Conservation (phyloP, 2,797 vertebrate genomes). For the Pipistrellus nathusii region DNA sequence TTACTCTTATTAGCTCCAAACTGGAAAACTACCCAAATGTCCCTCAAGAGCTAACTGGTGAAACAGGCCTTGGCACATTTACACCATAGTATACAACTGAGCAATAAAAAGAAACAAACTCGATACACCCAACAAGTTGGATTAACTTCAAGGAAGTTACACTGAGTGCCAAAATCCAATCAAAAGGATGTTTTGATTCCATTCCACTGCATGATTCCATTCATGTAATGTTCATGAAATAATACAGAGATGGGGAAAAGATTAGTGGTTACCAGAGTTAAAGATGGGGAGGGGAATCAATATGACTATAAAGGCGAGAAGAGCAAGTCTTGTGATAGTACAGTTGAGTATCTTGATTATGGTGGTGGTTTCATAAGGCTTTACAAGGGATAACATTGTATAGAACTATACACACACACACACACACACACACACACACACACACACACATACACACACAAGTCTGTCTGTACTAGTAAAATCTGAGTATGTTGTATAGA, state of each 20-base stretch:
- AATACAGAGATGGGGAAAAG: background rate
- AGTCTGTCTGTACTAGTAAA: background rate
- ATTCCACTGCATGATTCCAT: background rate
- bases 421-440: background rate
- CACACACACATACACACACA: background rate
- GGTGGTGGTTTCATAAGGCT: background rate
- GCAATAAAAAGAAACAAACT: slow-evolving; percentile 25
- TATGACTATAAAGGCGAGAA: background rate
- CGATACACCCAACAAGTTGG: background rate
- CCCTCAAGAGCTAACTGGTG: background rate
- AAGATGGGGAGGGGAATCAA: background rate
- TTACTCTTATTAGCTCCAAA: background rate
- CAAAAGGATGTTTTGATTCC: background rate
- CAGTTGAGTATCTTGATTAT: background rate
- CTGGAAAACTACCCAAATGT: background rate
- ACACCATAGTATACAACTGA: background rate
- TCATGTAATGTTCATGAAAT: background rate
- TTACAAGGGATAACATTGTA: background rate
- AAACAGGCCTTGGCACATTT: background rate
- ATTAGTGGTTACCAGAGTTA: background rate
- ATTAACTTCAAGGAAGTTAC: background rate
- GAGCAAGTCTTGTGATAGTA: background rate
- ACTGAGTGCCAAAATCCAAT: background rate
- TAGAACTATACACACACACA: background rate
- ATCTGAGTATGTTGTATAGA: background rate